These are phyloP conservation scores for Plebejus melissa DNA, from an alignment of 2,888 invertebrate genomes.

Conservation along the genomic window DNA sequence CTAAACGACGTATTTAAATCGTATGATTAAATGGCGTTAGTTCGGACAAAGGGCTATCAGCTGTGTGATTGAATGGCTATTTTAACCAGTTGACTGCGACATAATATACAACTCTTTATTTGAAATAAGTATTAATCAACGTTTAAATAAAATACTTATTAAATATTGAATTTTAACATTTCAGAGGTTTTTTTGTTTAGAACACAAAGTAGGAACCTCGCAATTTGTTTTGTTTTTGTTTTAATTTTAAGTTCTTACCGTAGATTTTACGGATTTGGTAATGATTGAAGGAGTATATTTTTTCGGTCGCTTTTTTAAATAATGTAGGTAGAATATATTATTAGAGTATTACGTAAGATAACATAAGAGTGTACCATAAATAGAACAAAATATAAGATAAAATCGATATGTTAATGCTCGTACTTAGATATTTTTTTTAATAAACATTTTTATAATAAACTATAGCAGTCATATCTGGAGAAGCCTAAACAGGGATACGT, in stretches of 20 bases:
- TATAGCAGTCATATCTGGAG: too few relatives aligned
- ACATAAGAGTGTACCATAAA: not conserved
- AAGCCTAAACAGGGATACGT: too few relatives aligned
- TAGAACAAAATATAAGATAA: not conserved
- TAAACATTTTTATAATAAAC: too few relatives aligned
- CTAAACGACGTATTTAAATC: too few relatives aligned
- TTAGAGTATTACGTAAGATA: not conserved
- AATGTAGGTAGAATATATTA: not conserved
- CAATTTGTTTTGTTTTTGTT: not conserved
- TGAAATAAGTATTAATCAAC: constrained; percentile 10
- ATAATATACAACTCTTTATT: not conserved
- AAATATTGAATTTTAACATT: not conserved
- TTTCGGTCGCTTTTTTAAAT: too few relatives aligned
- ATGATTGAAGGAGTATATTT: not conserved
- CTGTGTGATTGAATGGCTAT: too few relatives aligned
- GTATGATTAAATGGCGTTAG: too few relatives aligned
- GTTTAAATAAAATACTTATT: not conserved
- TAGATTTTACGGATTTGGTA: not conserved
- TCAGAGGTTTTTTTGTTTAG: not conserved
- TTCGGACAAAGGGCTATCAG: too few relatives aligned
- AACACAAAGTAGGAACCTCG: not conserved
- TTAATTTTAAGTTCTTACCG: too few relatives aligned
- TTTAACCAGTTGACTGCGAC: too few relatives aligned
- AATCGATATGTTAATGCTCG: not conserved
- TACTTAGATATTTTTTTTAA: not conserved